These are phyloP conservation scores for Melanotaenia duboulayi DNA, from an alignment of 2,113 vertebrate genomes.

Conservation along the genomic window DNA sequence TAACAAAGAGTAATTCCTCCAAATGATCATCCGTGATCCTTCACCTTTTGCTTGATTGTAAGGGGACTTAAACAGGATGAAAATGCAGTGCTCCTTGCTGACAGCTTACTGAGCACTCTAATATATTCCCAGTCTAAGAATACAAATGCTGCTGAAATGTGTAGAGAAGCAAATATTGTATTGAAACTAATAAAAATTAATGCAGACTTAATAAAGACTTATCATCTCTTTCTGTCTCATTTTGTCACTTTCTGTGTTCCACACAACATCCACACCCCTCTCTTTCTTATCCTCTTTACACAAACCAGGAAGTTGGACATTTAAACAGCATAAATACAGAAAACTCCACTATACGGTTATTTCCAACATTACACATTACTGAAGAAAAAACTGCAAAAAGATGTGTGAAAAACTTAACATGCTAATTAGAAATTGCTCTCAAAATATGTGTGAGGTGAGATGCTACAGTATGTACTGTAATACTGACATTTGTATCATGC, in stretches of 20 bases:
- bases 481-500: no score
- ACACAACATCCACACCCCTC: not conserved
- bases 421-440: no score
- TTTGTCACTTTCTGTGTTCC: not conserved
- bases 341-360: no score
- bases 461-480: no score
- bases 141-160: not conserved
- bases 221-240: not conserved
- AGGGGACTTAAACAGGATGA: slow-evolving; percentile 40
- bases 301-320: slow-evolving; percentile 11
- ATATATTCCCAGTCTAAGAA: not conserved
- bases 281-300: not conserved
- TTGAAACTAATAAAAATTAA: not conserved
- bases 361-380: no score
- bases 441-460: no score
- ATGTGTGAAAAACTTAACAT: no score
- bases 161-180: not conserved
- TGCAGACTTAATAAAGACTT: not conserved
- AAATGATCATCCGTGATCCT: slow-evolving; percentile 69
- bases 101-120: not conserved
- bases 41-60: slow-evolving; percentile 61
- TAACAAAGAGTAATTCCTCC: slow-evolving; percentile 72
- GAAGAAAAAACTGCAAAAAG: no score
- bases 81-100: not conserved
- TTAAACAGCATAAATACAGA: slow-evolving; percentile 1